A percentile compares a stretch with the other conserved stretches of the same genome.
These are phyloP conservation scores for Dryas iulia DNA, from an alignment of 1,140 invertebrate genomes.

Conservation along the genomic window DNA sequence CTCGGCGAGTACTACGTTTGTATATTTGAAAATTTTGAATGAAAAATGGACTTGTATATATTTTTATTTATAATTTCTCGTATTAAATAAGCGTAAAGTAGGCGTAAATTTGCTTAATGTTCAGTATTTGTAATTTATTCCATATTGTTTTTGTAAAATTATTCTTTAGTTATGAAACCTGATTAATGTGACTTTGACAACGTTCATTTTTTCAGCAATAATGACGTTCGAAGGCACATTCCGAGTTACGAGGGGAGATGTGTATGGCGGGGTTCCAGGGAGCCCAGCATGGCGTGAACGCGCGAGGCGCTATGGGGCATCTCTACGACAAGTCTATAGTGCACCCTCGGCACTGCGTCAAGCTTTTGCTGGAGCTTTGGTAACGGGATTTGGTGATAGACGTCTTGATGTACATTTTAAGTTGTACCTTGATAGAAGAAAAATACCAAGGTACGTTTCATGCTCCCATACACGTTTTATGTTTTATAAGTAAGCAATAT, in stretches of 20 bases:
- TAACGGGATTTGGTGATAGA: constrained; percentile 86
- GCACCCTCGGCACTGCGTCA: constrained; percentile 78
- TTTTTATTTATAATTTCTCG: no score
- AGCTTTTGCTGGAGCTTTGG: constrained; percentile 83
- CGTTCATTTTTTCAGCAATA: constrained; percentile 80
- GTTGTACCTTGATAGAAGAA: constrained; percentile 87
- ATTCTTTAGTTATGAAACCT: no score
- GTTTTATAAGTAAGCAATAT: no score
- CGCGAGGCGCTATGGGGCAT: constrained; percentile 79
- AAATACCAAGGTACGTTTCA: constrained; percentile 84
- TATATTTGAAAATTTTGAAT: no score
- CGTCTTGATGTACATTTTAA: constrained; percentile 88
- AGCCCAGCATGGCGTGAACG: constrained; percentile 64
- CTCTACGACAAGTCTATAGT: constrained; percentile 82
- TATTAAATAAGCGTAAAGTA: no score
- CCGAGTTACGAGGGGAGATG: constrained; percentile 84
- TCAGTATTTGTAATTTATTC: no score
- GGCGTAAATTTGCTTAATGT: no score
- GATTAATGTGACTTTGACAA: no score
- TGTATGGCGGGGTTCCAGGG: constrained; percentile 76
- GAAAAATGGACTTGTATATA: no score
- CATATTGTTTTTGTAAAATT: neutral
- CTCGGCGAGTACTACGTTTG: no score
- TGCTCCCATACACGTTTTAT: no score
- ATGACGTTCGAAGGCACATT: constrained; percentile 86